These are phyloP conservation scores for Ectemnius continuus DNA, from an alignment of 2,888 invertebrate species.

Conservation along the genomic window DNA sequence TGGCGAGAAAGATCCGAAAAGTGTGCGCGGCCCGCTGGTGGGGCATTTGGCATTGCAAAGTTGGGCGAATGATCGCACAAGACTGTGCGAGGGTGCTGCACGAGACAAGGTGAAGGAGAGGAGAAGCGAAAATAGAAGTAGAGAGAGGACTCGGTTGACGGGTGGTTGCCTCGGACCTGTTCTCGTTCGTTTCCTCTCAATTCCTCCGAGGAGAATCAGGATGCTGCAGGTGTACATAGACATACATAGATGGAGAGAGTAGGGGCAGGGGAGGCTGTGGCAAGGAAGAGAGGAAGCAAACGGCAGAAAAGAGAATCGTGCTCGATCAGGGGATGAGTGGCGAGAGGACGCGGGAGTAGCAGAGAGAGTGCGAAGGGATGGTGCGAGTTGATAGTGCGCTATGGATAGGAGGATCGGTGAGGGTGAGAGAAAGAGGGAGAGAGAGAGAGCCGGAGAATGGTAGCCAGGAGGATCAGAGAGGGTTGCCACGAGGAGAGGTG, in stretches of 20 bases:
- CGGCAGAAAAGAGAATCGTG: constrained; percentile 30
- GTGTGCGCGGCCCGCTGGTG: constrained; percentile 53
- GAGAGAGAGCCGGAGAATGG: constrained; percentile 28
- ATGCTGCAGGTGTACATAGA: constrained; percentile 8
- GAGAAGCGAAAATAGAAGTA: constrained; percentile 31
- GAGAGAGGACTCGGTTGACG: constrained; percentile 59
- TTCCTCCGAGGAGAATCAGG: constrained; percentile 56
- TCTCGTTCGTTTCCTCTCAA: constrained; percentile 72
- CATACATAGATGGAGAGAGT: background rate
- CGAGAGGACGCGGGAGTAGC: constrained; percentile 20
- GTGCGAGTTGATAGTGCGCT: background rate
- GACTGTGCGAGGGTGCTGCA: constrained; percentile 12
- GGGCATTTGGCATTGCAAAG: constrained; percentile 70
- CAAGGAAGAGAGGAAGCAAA: constrained; percentile 5
- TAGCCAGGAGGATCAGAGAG: constrained; percentile 48
- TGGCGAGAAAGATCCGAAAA: constrained; percentile 48
- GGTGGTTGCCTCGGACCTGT: constrained; percentile 68
- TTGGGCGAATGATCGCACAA: constrained; percentile 63
- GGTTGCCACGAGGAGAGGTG: constrained; percentile 59
- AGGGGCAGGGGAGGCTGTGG: background rate
- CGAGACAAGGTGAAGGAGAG: constrained; percentile 10
- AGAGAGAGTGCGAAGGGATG: constrained; percentile 46
- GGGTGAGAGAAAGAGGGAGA: constrained; percentile 7
- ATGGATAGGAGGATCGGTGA: constrained; percentile 43
- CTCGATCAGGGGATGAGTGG: constrained; percentile 41